phyloP scores from a whole-genome alignment of 2,797 vertebrate genomes.

The Periparus ater region DNA sequence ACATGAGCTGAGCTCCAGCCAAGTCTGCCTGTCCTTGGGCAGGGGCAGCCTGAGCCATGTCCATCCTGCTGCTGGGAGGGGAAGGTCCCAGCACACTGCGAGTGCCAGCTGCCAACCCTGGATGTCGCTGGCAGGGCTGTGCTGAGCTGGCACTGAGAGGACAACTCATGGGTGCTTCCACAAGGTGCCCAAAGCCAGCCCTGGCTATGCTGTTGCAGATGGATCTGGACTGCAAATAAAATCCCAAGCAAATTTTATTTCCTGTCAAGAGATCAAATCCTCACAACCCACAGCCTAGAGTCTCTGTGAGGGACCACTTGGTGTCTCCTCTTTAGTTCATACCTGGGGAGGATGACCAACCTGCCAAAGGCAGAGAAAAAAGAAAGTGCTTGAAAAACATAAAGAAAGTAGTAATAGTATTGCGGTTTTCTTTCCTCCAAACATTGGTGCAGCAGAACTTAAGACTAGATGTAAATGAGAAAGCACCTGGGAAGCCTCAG shows the following conservation, averaged over 20 bases:
- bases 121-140: neutral
- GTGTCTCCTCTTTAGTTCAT: neutral
- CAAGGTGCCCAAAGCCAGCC: neutral
- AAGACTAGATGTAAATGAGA: neutral
- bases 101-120: neutral
- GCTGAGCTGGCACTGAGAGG: neutral
- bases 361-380: neutral
- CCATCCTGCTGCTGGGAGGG: neutral
- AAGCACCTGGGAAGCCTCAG: neutral
- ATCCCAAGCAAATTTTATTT: neutral
- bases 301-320: neutral
- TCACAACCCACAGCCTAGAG: accelerated
- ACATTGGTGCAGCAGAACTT: neutral
- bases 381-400: neutral
- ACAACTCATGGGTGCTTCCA: neutral
- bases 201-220: neutral
- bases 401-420: neutral
- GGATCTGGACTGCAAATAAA: neutral
- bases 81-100: neutral
- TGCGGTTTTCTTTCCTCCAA: neutral
- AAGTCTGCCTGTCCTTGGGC: neutral
- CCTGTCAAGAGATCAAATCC: neutral
- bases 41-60: accelerated
- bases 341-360: neutral
- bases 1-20: neutral